Conservation (phyloP, 2,888 invertebrate species). For the Conops quadrifasciatus region DNA sequence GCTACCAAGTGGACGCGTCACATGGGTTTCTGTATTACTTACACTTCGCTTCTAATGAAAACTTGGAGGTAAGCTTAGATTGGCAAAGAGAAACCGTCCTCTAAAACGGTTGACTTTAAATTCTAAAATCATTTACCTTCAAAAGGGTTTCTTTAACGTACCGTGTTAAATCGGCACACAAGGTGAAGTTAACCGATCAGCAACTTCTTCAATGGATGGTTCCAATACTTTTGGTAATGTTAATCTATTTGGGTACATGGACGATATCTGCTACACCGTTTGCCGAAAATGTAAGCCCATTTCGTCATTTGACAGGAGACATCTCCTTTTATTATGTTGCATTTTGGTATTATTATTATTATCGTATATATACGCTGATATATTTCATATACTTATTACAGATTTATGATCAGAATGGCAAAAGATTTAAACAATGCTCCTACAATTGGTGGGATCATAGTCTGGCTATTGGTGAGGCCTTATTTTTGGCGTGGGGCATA, state of each 20-base stretch:
- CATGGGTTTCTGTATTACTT: constrained; percentile 91
- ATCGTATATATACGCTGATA: too few relatives aligned
- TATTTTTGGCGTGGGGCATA: constrained; percentile 86
- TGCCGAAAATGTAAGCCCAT: constrained; percentile 74
- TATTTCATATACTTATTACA: constrained; percentile 47
- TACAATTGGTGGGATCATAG: constrained; percentile 97
- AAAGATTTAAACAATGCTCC: constrained; percentile 88
- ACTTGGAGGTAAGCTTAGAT: constrained; percentile 81
- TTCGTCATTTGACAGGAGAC: too few relatives aligned
- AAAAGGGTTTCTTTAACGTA: constrained; percentile 88
- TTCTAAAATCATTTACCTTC: neutral
- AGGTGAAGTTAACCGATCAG: constrained; percentile 91
- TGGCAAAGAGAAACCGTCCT: neutral
- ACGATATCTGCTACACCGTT: constrained; percentile 86
- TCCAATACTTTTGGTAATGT: constrained; percentile 87
- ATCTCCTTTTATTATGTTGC: too few relatives aligned
- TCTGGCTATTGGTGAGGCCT: constrained; percentile 81
- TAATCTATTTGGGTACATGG: constrained; percentile 90
- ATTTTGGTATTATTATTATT: too few relatives aligned
- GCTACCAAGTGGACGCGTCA: constrained; percentile 93
- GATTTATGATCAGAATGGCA: constrained; percentile 77
- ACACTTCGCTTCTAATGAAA: constrained; percentile 91
- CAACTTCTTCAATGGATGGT: constrained; percentile 93
- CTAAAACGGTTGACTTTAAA: neutral
- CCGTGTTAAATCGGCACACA: constrained; percentile 92